A percentile compares a stretch with the other conserved stretches of the same genome.
Conservation (phyloP, 2,797 vertebrate species). For the Neoniphon sammara region DNA sequence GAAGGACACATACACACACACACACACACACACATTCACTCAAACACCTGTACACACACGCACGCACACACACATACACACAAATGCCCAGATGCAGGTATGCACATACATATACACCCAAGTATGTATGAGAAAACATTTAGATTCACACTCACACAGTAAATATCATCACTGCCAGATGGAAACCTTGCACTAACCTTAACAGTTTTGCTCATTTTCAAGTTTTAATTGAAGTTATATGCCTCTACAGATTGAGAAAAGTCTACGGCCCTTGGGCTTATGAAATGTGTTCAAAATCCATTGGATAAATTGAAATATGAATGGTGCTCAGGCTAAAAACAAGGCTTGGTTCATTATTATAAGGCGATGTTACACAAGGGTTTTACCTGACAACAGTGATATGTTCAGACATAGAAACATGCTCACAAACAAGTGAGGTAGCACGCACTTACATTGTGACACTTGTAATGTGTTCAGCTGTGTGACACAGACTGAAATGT, state of each 20-base stretch:
- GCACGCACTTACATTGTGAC: too few species aligned
- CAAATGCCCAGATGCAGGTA: background rate
- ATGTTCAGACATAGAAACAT: background rate
- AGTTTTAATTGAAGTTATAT: too few species aligned
- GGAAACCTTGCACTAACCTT: too few species aligned
- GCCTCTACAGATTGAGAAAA: too few species aligned
- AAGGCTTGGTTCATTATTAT: too few species aligned
- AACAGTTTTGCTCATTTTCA: too few species aligned
- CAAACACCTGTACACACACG: conserved; percentile 9
- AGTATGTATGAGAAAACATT: background rate
- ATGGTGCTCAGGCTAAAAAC: too few species aligned
- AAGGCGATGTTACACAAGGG: too few species aligned
- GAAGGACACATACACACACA: conserved; percentile 20
- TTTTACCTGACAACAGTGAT: too few species aligned
- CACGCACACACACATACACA: background rate
- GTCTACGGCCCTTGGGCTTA: too few species aligned
- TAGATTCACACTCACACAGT: conserved; percentile 9
- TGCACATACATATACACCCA: background rate
- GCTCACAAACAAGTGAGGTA: background rate
- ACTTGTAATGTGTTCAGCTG: conserved; percentile 9
- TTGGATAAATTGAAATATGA: too few species aligned
- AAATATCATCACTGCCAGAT: background rate
- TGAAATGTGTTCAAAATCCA: too few species aligned
- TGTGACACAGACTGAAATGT: conserved; percentile 7
- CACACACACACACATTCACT: conserved; percentile 8